Percentiles rank a stretch among this genome's conserved stretches.
phyloP scores from a whole-genome alignment of 2,797 vertebrate genomes.

The Tapirus indicus region DNA sequence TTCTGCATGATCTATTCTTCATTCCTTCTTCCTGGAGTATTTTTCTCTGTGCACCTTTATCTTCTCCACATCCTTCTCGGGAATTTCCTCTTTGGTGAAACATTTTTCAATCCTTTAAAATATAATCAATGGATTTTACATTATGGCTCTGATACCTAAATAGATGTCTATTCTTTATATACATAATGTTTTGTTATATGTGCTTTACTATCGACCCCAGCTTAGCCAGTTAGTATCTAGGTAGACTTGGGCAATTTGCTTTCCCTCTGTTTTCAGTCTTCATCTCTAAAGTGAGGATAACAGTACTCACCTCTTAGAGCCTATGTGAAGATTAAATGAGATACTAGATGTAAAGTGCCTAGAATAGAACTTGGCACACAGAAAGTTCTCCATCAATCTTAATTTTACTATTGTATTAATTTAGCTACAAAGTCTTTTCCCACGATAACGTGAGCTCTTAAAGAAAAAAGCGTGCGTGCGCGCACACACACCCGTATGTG shows the following conservation, averaged over 20 bases:
- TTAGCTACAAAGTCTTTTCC: background rate
- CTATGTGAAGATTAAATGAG: background rate
- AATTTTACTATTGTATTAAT: background rate
- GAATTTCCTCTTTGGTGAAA: background rate
- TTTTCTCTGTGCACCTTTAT: background rate
- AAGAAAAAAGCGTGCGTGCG: background rate
- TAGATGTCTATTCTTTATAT: background rate
- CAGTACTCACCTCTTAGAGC: fast-evolving
- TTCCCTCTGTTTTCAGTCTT: background rate
- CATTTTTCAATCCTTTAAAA: background rate
- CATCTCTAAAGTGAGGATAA: background rate
- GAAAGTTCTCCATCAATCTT: background rate
- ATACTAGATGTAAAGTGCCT: too few relatives aligned
- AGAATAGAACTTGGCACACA: fast-evolving
- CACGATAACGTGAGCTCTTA: background rate
- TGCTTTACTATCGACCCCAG: fast-evolving
- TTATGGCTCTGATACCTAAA: background rate
- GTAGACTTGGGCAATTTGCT: fast-evolving
- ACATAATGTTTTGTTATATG: fast-evolving
- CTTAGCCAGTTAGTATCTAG: too few relatives aligned
- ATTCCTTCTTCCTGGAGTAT: too few relatives aligned
- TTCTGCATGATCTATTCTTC: background rate
- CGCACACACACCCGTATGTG: fast-evolving
- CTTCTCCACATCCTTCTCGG: fast-evolving
- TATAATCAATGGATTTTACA: background rate